Percentiles rank a stretch among this genome's conserved stretches.
These are phyloP conservation scores for Dermochelys coriacea DNA, from an alignment of 2,797 vertebrate species.

Conservation along the genomic window DNA sequence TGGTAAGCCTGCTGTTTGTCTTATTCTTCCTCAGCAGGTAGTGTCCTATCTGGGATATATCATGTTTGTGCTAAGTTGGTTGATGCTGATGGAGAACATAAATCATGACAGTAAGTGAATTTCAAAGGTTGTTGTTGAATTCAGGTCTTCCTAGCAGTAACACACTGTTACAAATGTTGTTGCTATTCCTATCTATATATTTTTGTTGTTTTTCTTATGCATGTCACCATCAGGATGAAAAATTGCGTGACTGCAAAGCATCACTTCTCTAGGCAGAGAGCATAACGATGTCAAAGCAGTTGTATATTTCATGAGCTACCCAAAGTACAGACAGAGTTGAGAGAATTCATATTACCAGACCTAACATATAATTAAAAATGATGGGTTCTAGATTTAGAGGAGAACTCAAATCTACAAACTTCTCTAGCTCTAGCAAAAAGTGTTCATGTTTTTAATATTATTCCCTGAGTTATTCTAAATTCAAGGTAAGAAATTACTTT, in stretches of 20 bases:
- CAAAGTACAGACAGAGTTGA: fast-evolving
- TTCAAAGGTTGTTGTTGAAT: neutral
- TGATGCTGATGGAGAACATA: neutral
- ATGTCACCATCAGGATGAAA: neutral
- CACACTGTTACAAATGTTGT: fast-evolving
- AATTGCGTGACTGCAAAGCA: neutral
- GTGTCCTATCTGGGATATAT: neutral
- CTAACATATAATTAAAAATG: neutral
- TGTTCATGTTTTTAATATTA: neutral
- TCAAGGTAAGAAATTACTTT: neutral
- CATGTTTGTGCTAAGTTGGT: neutral
- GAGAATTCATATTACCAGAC: neutral
- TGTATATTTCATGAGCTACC: neutral
- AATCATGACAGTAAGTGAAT: neutral
- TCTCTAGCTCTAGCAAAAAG: neutral
- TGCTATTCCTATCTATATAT: neutral
- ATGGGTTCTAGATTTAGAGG: neutral
- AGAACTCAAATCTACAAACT: neutral
- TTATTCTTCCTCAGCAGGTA: neutral
- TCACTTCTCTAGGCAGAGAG: neutral
- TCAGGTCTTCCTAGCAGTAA: neutral
- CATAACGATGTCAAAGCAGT: neutral
- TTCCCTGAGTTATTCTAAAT: neutral
- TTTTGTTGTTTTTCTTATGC: neutral
- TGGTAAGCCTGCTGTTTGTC: neutral